These are phyloP conservation scores for Vidua macroura DNA, from an alignment of 2,113 vertebrate genomes.

Conservation along the genomic window DNA sequence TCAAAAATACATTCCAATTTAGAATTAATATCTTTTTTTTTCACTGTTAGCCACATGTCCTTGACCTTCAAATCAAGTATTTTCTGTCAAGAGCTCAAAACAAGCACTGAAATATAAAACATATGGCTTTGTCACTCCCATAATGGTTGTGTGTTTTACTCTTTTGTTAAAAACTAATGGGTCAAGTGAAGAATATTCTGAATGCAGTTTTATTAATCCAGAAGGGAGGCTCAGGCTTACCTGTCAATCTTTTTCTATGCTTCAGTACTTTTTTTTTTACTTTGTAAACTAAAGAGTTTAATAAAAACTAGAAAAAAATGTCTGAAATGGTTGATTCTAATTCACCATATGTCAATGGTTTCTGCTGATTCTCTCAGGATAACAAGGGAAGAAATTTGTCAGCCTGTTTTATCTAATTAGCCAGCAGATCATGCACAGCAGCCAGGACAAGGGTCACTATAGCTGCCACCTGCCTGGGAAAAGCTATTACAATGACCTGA, in stretches of 20 bases:
- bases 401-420: slow-evolving; percentile 24
- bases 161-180: background rate
- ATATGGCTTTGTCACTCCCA: background rate
- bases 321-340: background rate
- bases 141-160: background rate
- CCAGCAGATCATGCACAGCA: background rate
- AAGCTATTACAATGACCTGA: background rate
- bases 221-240: background rate
- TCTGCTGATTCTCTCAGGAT: background rate
- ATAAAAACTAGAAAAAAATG: background rate
- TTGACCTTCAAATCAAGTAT: background rate
- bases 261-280: background rate
- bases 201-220: background rate
- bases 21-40: background rate
- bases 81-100: background rate
- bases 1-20: background rate
- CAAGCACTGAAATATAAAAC: background rate
- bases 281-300: background rate
- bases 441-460: background rate
- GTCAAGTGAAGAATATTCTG: background rate
- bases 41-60: background rate
- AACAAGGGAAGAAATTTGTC: slow-evolving; percentile 15
- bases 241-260: background rate
- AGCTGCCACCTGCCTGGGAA: background rate
- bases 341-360: background rate